Evolutionary conservation across 2,888 invertebrate species (phyloP), one percentile per base, ranked within the genome.

Genomic region (Apomyelois bistriatella): DNA sequence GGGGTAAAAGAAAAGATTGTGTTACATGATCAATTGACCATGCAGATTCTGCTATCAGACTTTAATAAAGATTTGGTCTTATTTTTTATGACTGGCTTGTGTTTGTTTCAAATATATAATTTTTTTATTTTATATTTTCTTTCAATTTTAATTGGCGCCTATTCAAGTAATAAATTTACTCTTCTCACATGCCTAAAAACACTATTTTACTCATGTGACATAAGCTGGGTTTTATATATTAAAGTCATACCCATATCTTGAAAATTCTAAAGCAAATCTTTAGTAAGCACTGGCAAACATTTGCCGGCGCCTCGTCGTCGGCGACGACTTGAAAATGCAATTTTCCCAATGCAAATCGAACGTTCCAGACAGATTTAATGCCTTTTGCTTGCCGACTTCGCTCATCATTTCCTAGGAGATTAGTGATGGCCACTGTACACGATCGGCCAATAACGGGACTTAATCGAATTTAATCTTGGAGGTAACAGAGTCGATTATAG

Each of bases 291-390:
- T 73, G 66, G 74, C 78, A 84, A 84, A 85, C 76, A 83, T 79
- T 79, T 73, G 68, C 73, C 72, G 71, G 63, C 72, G 70, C 70
- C 81, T 77, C 65, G 76, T 76, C 71, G 81, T 74, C 83, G 79
- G 73, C 77, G 72, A 60, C 75, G 74, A 79, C 74, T 82, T 65
- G 77, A 81, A 84, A 86, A 87, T 86, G 86, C 88, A 88, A 86
- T 88, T 87, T 85, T 81, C 80, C 69, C 79, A 83, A 85, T 86
- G 86, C 83, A 86, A 86, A 87, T 86, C 84, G 84, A 86, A 86
- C 77, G 79, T 40, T 76, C 76, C 78, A 84, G 85, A 85, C 81
- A 81, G 83, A 85, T 85, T 86, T 87, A 86, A 88, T 86, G 83
- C 80, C 78, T 82, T 86, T 84, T 80, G 80, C 81, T 83, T 80